Conservation (phyloP, 1,140 invertebrate genomes). For the Brachionus plicatilis region DNA sequence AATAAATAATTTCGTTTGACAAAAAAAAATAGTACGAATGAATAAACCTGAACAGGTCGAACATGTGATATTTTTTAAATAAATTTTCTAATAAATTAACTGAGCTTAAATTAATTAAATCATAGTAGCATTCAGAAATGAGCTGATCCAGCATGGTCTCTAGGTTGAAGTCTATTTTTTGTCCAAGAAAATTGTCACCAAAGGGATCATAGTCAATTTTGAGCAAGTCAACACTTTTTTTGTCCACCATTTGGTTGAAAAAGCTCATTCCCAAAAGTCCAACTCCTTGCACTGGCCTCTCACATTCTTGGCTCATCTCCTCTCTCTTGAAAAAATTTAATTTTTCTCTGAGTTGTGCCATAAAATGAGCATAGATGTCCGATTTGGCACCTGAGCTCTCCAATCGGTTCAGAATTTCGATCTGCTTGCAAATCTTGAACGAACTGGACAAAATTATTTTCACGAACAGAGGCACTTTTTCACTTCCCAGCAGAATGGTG, state of each 20-base stretch:
- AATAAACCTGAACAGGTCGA: slow-evolving; percentile 24
- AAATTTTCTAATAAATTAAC: slow-evolving; percentile 11
- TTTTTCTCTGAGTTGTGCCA: neutral
- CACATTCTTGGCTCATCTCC: neutral
- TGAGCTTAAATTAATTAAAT: neutral
- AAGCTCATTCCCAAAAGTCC: neutral
- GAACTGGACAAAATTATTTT: slow-evolving; percentile 29
- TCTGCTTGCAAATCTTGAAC: slow-evolving; percentile 31
- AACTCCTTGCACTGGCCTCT: neutral
- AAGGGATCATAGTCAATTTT: neutral
- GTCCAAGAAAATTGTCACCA: neutral
- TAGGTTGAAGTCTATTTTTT: slow-evolving; percentile 13
- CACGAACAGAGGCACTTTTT: neutral
- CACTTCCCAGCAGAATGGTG: neutral
- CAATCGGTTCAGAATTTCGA: slow-evolving; percentile 17
- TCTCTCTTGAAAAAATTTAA: neutral
- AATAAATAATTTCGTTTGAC: slow-evolving; percentile 33
- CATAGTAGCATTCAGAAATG: neutral
- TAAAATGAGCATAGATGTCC: neutral
- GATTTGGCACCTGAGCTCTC: neutral
- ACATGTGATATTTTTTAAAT: slow-evolving; percentile 26
- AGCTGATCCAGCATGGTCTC: neutral
- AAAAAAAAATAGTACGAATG: slow-evolving; percentile 37
- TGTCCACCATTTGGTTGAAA: neutral
- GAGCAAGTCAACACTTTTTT: neutral